Evolutionary conservation across 2,888 invertebrate genomes (phyloP), one percentile per base, ranked within the genome.

Genomic region (Octonoba sinensis): DNA sequence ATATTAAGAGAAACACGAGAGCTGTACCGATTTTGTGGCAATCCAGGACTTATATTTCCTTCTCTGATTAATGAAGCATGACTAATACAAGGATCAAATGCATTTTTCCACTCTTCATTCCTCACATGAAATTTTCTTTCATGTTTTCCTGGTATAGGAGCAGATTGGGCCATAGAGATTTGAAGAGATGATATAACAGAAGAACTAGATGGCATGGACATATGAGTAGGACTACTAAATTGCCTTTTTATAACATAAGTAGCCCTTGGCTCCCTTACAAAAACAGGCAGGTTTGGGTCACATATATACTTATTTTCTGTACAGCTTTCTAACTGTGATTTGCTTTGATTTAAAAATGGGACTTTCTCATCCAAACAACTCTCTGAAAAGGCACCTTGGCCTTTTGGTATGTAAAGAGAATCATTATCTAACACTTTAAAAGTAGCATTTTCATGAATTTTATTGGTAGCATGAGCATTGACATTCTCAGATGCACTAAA

Each of bases 161-260:
- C 76, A 67, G 82, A 82, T 18, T 75, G 76, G 18, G 82, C 82
- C 76, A 82, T 74, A 13, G 72, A 66, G n/a, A 74, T 72, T 60
- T 73, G 82, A 51, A 60, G 76, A 20, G 82, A 74, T 36, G 82
- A 82, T 22, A 74, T 51, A 46, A 75, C 54, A 36, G 79, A 75
- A 56, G 78, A 75, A 79, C 79, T 83, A 22, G 72, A 77, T 79
- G 79, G 74, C 72, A 79, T 79, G 20, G 83, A 83, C 71, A 79
- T 67, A 60, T 79, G 83, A 66, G 79, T 79, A 20, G 83, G 83
- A 64, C 83, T 83, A 54, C 83, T 83, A 27, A 83, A 83, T 57
- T 83, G 83, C 22, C 83, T 74, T 73, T 70, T 79, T n/a, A 83
- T 83, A 15, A 67, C 62, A 46, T 67, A 73, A 73, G 46, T 73